Base-by-base conservation (phyloP, 2,888 invertebrate genomes). In the Latheticus oryzae region DNA sequence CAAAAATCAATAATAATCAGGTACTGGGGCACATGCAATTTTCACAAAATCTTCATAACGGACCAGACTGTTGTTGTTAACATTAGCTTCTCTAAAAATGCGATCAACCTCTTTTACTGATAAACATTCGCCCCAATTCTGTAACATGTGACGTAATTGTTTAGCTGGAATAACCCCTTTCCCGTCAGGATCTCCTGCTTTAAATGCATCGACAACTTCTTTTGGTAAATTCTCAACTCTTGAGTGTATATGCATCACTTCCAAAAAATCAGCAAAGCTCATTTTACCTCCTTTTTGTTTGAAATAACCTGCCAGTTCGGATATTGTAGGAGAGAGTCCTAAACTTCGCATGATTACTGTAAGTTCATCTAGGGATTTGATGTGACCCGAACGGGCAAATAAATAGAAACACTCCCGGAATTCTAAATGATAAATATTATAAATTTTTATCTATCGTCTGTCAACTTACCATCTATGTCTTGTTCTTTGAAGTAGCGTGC, bases 401-500 rank as follows among this genome's bases (percentile, higher is more conserved):
- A 97, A 82, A 77, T 95, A 95, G 81, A 97, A 97, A 73, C 97
- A 97, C 82, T 97, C 97, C 73, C 95, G 88, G 78, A 95, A 97
- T 79, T 96, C 96, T 95, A 79, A 5, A 83, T 83, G 61, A 58
- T 61, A 64, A 57, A 60, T n/a, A n/a, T 30, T 40, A 40, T 28
- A 33, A 53, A 40, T 3, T 8, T 11, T 32, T n/a, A 19, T 47
- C 5, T 9, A 12, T 9, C 5, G 33, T 9, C 8, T 21, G 26
- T 30, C 8, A n/a, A n/a, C 84, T 82, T 82, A 95, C 95, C 95
- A 82, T 96, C 96, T 66, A 96, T 96, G 73, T 96, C 95, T 78
- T 93, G 91, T 81, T 95, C 95, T 72, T 91, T 91, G 78, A 96
- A 96, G 80, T 93, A 94, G 61, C 94, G 88, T 15, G 96, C 95